A percentile compares a stretch with the other conserved stretches of the same genome.
These are phyloP conservation scores for Abrostola tripartita DNA, from an alignment of 2,888 invertebrate species.

Conservation along the genomic window DNA sequence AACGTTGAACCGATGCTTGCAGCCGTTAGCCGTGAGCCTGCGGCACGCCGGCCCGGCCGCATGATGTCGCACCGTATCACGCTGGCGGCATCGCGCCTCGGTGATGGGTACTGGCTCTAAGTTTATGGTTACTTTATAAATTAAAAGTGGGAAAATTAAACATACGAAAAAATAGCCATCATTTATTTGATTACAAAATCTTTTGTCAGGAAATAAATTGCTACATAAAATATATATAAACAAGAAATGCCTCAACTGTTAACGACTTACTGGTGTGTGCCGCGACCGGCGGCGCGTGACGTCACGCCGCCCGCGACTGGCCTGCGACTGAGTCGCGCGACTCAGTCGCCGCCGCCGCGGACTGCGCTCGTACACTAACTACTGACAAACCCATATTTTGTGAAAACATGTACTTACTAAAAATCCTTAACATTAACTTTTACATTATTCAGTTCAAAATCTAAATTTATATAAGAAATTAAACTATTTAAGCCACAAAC, in stretches of 20 bases:
- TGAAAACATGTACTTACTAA: slow-evolving; percentile 67
- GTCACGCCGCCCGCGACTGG: slow-evolving; percentile 1
- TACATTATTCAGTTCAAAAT: slow-evolving; percentile 71
- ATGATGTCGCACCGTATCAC: too few relatives aligned
- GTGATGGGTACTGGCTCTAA: too few relatives aligned
- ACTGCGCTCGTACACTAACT: slow-evolving; percentile 13
- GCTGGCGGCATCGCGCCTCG: too few relatives aligned
- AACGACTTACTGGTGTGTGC: slow-evolving; percentile 47
- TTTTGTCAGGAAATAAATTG: slow-evolving; percentile 85
- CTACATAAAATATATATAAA: slow-evolving; percentile 85
- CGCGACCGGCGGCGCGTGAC: slow-evolving; percentile 21
- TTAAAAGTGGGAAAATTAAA: slow-evolving; percentile 62
- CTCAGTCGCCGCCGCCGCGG: slow-evolving; percentile 13
- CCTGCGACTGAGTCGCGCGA: slow-evolving; percentile 15
- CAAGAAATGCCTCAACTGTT: slow-evolving; percentile 79
- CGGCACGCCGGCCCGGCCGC: too few relatives aligned
- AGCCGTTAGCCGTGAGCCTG: too few relatives aligned
- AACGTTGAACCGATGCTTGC: too few relatives aligned
- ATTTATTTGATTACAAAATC: slow-evolving; percentile 87
- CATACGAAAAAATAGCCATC: slow-evolving; percentile 79
- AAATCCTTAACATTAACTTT: slow-evolving; percentile 65
- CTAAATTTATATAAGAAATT: slow-evolving; percentile 62
- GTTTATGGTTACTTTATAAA: too few relatives aligned
- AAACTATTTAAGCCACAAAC: slow-evolving; percentile 63
- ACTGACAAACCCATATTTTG: slow-evolving; percentile 58